phyloP scores from a whole-genome alignment of 2,888 invertebrate genomes.

The Scrobipalpa costella region DNA sequence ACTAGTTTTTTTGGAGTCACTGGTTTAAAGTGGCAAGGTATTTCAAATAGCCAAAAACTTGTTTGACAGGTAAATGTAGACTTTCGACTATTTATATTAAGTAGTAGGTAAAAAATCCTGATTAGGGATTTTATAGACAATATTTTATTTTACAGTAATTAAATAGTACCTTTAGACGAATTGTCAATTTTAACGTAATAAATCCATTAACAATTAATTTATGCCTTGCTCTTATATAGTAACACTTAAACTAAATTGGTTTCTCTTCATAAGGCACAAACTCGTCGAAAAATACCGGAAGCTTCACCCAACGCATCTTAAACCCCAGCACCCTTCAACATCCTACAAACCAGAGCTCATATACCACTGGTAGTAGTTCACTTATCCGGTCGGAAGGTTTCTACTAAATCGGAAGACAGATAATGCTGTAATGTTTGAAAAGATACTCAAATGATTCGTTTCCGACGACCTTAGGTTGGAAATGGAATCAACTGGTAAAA shows the following conservation, averaged over 20 bases:
- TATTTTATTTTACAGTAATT: background rate
- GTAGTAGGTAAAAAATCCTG: too few relatives aligned
- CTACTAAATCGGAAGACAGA: conserved; percentile 71
- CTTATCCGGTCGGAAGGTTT: conserved; percentile 64
- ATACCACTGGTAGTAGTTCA: background rate
- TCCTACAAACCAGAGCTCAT: background rate
- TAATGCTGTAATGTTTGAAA: conserved; percentile 72
- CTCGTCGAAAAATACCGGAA: conserved; percentile 26
- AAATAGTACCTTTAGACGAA: background rate
- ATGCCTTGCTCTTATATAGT: background rate
- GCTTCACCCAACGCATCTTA: conserved; percentile 18
- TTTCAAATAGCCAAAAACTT: background rate
- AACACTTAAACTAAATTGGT: conserved; percentile 7
- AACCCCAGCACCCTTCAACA: background rate
- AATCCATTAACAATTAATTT: too few relatives aligned
- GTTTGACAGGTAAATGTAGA: background rate
- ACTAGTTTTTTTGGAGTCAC: background rate
- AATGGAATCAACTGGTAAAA: conserved; percentile 44
- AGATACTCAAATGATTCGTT: conserved; percentile 67
- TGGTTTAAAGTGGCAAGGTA: background rate
- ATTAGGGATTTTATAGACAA: too few relatives aligned
- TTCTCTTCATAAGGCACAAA: conserved; percentile 10
- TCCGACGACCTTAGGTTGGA: conserved; percentile 73
- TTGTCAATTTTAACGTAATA: too few relatives aligned
- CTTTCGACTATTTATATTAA: too few relatives aligned